A percentile compares a stretch with the other conserved stretches of the same genome.
Evolutionary conservation across 2,797 vertebrate genomes (phyloP).

Genomic region (Acanthurus tractus): DNA sequence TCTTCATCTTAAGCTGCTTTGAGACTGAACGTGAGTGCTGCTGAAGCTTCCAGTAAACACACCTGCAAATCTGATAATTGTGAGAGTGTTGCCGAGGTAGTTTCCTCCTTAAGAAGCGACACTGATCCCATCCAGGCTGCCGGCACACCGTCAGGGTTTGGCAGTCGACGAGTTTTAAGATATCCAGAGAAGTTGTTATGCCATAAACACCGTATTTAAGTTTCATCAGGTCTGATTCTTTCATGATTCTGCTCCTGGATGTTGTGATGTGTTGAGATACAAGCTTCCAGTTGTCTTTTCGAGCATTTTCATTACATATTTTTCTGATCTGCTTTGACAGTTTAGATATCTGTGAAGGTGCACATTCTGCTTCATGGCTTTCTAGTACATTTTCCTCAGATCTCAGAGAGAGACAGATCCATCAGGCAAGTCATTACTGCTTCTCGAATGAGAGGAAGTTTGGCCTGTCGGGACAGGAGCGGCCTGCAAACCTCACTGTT

Average conservation of each 20-base stretch:
- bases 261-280: not conserved
- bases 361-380: constrained; percentile 1
- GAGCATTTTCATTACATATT: constrained; percentile 14
- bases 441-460: constrained; percentile 19
- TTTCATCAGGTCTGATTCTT: not conserved
- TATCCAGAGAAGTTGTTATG: constrained; percentile 20
- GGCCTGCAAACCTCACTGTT: constrained; percentile 7
- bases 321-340: constrained; percentile 41
- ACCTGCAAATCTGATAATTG: constrained; percentile 8
- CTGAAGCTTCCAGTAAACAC: constrained; percentile 29
- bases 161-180: constrained; percentile 14
- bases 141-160: constrained; percentile 35
- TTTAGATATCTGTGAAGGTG: constrained; percentile 24
- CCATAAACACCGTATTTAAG: constrained; percentile 26
- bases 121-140: constrained; percentile 19
- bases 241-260: constrained; percentile 8
- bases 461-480: constrained; percentile 26
- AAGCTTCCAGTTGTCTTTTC: not conserved
- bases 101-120: constrained; percentile 18
- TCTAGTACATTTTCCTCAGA: constrained; percentile 7
- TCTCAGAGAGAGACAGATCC: constrained; percentile 14
- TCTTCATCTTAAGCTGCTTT: constrained; percentile 17
- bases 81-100: constrained; percentile 7
- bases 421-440: constrained; percentile 26
- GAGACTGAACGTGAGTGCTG: not conserved